Conservation (phyloP, 1,140 invertebrate species). For the Propsilocerus akamusi region DNA sequence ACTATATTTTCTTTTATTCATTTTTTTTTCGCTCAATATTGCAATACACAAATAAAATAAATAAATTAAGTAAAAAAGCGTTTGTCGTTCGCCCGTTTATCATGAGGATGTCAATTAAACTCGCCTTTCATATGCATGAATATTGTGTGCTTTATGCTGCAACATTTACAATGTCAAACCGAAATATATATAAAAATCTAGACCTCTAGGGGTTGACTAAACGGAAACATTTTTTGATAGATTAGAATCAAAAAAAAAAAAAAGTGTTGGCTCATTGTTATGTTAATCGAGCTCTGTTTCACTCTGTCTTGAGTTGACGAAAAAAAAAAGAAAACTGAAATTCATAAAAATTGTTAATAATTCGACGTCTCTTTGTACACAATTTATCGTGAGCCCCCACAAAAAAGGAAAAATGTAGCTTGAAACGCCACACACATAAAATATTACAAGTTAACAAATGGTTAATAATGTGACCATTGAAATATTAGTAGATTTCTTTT, state of each 20-base stretch:
- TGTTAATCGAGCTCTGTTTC: background rate
- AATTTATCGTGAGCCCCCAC: background rate
- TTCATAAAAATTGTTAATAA: too few relatives aligned
- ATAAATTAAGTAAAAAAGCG: background rate
- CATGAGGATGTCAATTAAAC: slow-evolving; percentile 1
- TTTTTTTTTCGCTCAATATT: background rate
- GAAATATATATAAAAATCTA: too few relatives aligned
- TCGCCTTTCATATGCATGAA: too few relatives aligned
- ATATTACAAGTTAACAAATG: background rate
- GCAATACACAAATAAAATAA: background rate
- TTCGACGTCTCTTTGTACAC: too few relatives aligned
- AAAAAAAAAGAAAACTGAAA: too few relatives aligned
- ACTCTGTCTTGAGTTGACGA: too few relatives aligned
- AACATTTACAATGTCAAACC: too few relatives aligned
- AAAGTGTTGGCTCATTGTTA: background rate
- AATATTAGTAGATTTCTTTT: background rate
- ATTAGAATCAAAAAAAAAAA: background rate
- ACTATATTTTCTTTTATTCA: background rate
- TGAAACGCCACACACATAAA: too few relatives aligned
- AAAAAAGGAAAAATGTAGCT: background rate
- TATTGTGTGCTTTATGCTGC: too few relatives aligned
- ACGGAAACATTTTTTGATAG: background rate
- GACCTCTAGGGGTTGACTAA: too few relatives aligned
- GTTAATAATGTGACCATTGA: too few relatives aligned
- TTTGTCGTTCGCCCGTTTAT: background rate